phyloP scores from a whole-genome alignment of 2,888 invertebrate species.

The Lasius fuliginosus region DNA sequence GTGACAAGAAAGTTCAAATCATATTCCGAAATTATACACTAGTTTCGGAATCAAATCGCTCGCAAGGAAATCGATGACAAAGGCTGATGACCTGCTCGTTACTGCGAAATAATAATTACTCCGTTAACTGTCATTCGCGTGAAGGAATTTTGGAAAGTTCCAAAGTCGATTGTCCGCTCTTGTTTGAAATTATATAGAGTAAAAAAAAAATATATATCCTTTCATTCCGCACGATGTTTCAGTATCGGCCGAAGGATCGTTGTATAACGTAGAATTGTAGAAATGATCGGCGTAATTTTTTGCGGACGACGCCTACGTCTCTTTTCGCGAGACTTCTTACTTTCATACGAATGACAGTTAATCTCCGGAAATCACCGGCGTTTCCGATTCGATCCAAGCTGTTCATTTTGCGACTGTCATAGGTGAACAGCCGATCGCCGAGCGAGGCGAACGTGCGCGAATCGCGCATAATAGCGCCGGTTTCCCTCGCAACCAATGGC shows the following conservation, averaged over 20 bases:
- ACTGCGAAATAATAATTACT: not conserved
- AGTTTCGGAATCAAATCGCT: not conserved
- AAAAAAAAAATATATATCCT: not conserved
- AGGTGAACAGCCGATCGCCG: constrained; percentile 28
- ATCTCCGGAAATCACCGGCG: constrained; percentile 33
- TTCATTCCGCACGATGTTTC: not conserved
- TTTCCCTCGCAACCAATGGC: constrained; percentile 56
- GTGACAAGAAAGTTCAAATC: not conserved
- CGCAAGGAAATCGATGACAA: not conserved
- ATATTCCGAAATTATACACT: not conserved
- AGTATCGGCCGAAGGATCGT: not conserved
- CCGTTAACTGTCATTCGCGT: not conserved
- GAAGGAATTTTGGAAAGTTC: not conserved
- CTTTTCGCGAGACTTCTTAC: not conserved
- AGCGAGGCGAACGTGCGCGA: not conserved
- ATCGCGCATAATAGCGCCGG: constrained; percentile 46
- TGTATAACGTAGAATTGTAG: not conserved
- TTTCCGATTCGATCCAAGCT: constrained; percentile 36
- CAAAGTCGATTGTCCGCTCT: not conserved
- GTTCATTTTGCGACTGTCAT: constrained; percentile 45
- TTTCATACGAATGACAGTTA: constrained; percentile 1
- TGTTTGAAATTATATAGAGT: not conserved
- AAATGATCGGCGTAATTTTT: not conserved
- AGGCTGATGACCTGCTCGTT: not conserved
- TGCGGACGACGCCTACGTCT: not conserved